Conservation (phyloP, 2,888 invertebrate genomes). For the Lithosia quadra region DNA sequence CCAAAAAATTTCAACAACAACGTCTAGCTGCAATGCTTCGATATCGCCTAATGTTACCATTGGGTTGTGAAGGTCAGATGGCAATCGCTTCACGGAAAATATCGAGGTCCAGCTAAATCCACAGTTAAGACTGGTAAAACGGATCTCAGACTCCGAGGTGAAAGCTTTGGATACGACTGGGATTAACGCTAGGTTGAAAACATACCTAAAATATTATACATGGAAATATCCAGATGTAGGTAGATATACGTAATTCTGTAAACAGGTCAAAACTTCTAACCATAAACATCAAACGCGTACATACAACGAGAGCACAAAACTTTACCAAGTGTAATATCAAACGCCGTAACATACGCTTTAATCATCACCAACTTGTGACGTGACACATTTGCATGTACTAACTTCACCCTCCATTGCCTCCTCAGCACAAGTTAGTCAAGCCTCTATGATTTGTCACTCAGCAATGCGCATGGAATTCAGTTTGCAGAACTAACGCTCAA, state of each 20-base stretch:
- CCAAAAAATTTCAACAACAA: no score
- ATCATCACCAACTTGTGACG: conserved; percentile 47
- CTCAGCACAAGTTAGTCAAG: conserved; percentile 38
- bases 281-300: not conserved
- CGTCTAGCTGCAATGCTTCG: no score
- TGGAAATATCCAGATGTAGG: not conserved
- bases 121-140: no score
- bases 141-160: no score
- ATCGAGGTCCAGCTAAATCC: no score
- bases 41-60: no score
- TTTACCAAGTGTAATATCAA: conserved; percentile 29
- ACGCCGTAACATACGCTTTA: conserved; percentile 36
- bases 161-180: no score
- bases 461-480: conserved; percentile 46
- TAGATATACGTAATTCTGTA: not conserved
- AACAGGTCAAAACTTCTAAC: not conserved
- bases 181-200: no score
- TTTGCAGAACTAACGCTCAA: conserved; percentile 44
- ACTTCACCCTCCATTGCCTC: conserved; percentile 42
- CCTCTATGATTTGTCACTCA: conserved; percentile 48
- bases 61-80: no score
- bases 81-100: no score
- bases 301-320: not conserved
- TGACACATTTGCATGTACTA: conserved; percentile 46
- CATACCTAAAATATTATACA: no score